Evolutionary conservation across 2,888 invertebrate genomes (phyloP).

Genomic region (Ophion obscuratus): DNA sequence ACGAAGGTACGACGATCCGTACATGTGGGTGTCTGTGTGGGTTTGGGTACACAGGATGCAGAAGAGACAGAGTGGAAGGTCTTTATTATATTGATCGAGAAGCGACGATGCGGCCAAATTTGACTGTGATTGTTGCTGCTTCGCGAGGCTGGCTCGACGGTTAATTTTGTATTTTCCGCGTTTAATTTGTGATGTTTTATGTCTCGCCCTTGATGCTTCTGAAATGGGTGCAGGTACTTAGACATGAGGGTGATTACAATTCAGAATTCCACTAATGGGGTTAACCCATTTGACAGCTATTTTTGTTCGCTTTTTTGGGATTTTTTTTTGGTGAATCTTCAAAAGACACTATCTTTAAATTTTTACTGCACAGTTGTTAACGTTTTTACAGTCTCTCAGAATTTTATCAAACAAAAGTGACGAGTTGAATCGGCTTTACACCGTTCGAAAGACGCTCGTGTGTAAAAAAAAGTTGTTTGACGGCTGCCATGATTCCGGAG

Average conservation of each 20-base stretch:
- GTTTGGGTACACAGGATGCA: not conserved
- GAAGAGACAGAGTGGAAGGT: not conserved
- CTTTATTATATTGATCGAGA: not conserved
- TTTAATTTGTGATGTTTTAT: not conserved
- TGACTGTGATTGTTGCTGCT: not conserved
- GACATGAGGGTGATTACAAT: not conserved
- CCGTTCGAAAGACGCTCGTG: no score
- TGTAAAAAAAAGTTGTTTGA: no score
- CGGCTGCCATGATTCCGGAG: no score
- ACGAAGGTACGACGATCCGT: constrained; percentile 20
- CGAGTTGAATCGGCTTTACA: no score
- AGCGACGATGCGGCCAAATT: not conserved
- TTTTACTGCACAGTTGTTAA: no score
- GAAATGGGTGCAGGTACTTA: not conserved
- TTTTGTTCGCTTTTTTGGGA: no score
- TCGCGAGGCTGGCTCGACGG: not conserved
- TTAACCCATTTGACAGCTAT: no score
- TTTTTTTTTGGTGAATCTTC: no score
- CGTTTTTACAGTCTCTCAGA: no score
- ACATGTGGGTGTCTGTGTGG: not conserved
- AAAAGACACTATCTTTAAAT: no score
- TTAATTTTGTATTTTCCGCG: no score
- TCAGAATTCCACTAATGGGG: not conserved
- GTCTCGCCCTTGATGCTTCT: not conserved
- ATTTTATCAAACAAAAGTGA: no score